phyloP scores from a whole-genome alignment of 23 tunicate species.

The Ciona savignyi region DNA sequence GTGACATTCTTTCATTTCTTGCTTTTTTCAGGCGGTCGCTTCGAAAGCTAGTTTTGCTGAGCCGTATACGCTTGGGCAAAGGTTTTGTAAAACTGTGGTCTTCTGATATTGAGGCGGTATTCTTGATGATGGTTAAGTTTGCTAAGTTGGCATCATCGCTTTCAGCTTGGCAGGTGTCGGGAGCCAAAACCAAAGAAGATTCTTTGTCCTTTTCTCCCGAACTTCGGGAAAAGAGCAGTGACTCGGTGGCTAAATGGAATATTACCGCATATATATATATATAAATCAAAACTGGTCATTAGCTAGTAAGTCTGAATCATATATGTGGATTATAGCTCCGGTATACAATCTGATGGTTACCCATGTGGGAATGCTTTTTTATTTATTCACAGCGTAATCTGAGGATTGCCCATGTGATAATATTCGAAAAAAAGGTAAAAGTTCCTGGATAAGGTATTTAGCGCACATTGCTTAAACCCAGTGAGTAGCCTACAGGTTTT shows the following conservation, averaged over 20 bases:
- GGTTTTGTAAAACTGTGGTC: not conserved
- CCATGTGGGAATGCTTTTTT: too few species aligned
- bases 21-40: not conserved
- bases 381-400: too few species aligned
- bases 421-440: too few species aligned
- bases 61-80: not conserved
- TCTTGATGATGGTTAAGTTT: not conserved
- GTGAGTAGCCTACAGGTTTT: too few species aligned
- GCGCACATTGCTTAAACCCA: too few species aligned
- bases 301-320: too few species aligned
- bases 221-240: not conserved
- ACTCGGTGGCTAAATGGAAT: not conserved
- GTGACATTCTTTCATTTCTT: not conserved
- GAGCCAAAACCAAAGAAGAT: not conserved
- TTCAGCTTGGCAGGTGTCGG: not conserved
- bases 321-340: too few species aligned
- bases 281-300: too few species aligned
- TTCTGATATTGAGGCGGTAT: not conserved
- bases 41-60: not conserved
- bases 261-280: too few species aligned
- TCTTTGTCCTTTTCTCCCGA: not conserved
- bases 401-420: too few species aligned
- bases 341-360: too few species aligned
- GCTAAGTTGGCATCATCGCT: not conserved
- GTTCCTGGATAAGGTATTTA: too few species aligned